Percentiles rank a stretch among this genome's conserved stretches.
phyloP scores from a whole-genome alignment of 2,888 invertebrate species.

The Parelbella ahira region DNA sequence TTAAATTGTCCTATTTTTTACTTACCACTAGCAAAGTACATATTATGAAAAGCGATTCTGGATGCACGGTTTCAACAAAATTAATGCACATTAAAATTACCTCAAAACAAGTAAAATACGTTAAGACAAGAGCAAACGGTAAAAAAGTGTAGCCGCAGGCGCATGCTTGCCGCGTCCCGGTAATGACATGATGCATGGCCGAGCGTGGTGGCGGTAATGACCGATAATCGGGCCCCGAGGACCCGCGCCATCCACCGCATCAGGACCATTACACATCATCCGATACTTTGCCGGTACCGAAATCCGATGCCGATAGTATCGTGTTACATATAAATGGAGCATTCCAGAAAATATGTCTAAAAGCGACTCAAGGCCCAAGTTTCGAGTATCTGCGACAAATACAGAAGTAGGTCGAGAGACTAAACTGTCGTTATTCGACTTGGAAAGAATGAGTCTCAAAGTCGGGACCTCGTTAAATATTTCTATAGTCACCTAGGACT shows the following conservation, averaged over 20 bases:
- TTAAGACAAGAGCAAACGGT: slow-evolving; percentile 14
- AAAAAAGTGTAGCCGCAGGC: slow-evolving; percentile 28
- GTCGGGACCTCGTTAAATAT: slow-evolving; percentile 20
- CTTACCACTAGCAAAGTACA: no score
- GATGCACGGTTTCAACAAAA: no score
- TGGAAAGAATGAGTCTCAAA: slow-evolving; percentile 11
- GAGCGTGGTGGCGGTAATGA: slow-evolving; percentile 42
- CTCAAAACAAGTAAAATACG: slow-evolving; percentile 6
- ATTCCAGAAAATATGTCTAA: not conserved
- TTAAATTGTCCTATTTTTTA: no score
- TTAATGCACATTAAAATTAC: slow-evolving; percentile 10
- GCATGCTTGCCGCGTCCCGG: slow-evolving; percentile 32
- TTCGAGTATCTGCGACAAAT: slow-evolving; percentile 8
- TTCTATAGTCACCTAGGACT: slow-evolving; percentile 4
- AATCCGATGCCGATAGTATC: no score
- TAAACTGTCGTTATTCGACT: slow-evolving; percentile 18
- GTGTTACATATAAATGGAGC: no score
- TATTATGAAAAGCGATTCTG: no score
- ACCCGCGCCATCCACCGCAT: slow-evolving; percentile 27
- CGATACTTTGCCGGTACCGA: no score
- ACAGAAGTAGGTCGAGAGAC: slow-evolving; percentile 12
- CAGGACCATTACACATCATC: no score
- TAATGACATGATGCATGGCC: slow-evolving; percentile 48
- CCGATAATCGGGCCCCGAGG: slow-evolving; percentile 60
- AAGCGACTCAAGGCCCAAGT: slow-evolving; percentile 1